Base-by-base conservation (phyloP, 2,113 vertebrate species). In the Etia nguti region DNA sequence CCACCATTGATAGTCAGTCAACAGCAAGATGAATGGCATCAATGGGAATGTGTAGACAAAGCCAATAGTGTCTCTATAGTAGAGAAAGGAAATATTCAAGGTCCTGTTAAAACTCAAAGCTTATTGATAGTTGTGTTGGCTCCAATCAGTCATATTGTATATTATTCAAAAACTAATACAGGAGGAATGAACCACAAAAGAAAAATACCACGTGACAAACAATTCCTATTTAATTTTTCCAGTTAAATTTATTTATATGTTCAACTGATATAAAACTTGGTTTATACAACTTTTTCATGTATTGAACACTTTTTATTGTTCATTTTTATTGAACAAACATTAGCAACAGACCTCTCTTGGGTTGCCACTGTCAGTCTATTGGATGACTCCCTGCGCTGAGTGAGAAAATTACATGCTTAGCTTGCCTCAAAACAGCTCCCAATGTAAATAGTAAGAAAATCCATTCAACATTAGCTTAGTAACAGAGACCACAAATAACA, bases 1-100 rank as follows among this genome's bases (percentile, higher is more conserved):
- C 75, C 29, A 18, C 81, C 89, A 95, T 91, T 89, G 80, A 95
- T 91, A 88, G 90, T 86, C 92, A 91, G 89, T 88, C 60, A 90
- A 85, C 20, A 54, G 80, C 56, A 80, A 90, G 88, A 92, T 94
- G 91, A 93, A 93, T 86, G 79, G 86, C 46, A 85, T 83, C 86
- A 68, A 79, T n/a, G 50, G 75, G 90, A 81, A 83, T 60, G 57
- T 38, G 24, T 80, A 84, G n/a, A 43, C 81, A 26, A 54, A 85
- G 90, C 88, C 79, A 91, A 82, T 34, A 41, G 36, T 8, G 48
- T 83, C 24, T 55, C 77, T 65, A 41, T n/a, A 38, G 84, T 57
- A 13, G 55, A 11, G 6, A 46, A 48, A 46, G 22, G 24, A 75
- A 75, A 48, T 29, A 15, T 29, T 46, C 41, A 48, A 1, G 22